Percentiles rank a stretch among this genome's conserved stretches.
Evolutionary conservation across 2,113 vertebrate genomes (phyloP).

Genomic region (Isurus oxyrinchus): DNA sequence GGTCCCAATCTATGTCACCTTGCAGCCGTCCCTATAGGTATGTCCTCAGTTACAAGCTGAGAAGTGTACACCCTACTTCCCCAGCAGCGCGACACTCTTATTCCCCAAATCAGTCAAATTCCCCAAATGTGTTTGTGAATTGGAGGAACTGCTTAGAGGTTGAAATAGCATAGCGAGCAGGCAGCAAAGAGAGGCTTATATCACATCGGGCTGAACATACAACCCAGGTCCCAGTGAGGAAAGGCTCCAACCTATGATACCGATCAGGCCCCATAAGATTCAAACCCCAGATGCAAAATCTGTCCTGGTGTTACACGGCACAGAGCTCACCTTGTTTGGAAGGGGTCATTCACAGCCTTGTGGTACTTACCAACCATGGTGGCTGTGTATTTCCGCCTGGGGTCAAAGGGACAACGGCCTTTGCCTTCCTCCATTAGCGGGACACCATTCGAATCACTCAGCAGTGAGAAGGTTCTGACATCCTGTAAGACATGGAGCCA

Average conservation of each 20-base stretch:
- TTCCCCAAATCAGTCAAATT: background rate
- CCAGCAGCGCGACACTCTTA: background rate
- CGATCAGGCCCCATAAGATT: background rate
- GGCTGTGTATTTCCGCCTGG: conserved; percentile 76
- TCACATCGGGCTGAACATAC: background rate
- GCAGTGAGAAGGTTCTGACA: conserved; percentile 54
- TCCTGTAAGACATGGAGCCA: conserved; percentile 47
- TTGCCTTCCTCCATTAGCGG: conserved; percentile 64
- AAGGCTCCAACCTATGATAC: background rate
- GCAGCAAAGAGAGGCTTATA: background rate
- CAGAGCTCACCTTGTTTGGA: background rate
- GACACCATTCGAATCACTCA: conserved; percentile 45
- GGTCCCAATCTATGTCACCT: no score
- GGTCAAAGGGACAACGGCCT: conserved; percentile 85
- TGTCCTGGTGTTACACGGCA: accelerated
- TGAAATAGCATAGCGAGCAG: no score
- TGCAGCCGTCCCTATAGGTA: no score
- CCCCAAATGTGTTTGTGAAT: background rate
- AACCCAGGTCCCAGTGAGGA: background rate
- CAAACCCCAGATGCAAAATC: background rate
- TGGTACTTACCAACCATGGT: conserved; percentile 72
- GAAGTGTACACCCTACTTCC: background rate
- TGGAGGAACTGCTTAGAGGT: background rate
- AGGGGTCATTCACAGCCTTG: background rate
- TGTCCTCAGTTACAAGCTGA: background rate